Percentiles rank a stretch among this genome's conserved stretches.
phyloP scores from a whole-genome alignment of 2,797 vertebrate species.

The Rhinoraja longicauda region DNA sequence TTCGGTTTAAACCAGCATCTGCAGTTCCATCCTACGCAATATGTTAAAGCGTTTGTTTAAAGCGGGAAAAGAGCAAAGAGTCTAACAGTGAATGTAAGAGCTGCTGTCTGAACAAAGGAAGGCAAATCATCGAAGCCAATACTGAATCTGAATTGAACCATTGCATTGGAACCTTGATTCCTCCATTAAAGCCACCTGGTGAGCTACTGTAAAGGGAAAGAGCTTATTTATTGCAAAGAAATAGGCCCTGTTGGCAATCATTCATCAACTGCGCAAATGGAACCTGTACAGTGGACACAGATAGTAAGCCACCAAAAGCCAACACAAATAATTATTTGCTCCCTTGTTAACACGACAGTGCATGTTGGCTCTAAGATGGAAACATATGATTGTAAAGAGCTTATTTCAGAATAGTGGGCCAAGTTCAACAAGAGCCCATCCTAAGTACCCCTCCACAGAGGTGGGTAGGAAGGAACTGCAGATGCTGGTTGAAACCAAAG shows the following conservation, averaged over 20 bases:
- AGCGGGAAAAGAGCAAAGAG: too few species aligned
- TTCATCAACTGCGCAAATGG: constrained; percentile 13
- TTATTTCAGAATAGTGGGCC: background rate
- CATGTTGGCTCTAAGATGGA: background rate
- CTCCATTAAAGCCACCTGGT: background rate
- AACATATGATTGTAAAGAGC: background rate
- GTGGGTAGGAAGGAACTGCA: too few species aligned
- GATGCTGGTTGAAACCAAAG: too few species aligned
- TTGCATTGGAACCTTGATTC: background rate
- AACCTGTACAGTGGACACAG: background rate
- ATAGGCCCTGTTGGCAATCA: background rate
- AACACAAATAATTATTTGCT: constrained; percentile 24
- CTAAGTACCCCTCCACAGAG: background rate
- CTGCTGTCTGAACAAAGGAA: too few species aligned
- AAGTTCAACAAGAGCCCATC: background rate
- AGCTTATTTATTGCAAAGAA: background rate
- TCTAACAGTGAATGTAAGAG: too few species aligned
- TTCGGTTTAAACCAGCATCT: too few species aligned
- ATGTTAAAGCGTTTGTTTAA: too few species aligned
- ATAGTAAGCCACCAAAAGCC: constrained; percentile 5
- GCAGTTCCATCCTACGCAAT: too few species aligned
- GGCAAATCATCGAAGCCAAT: too few species aligned
- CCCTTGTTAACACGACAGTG: background rate
- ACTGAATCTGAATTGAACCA: too few species aligned
- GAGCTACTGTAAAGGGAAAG: background rate